Base-by-base conservation (phyloP, 1,140 invertebrate genomes). In the Drosophila navojoa region DNA sequence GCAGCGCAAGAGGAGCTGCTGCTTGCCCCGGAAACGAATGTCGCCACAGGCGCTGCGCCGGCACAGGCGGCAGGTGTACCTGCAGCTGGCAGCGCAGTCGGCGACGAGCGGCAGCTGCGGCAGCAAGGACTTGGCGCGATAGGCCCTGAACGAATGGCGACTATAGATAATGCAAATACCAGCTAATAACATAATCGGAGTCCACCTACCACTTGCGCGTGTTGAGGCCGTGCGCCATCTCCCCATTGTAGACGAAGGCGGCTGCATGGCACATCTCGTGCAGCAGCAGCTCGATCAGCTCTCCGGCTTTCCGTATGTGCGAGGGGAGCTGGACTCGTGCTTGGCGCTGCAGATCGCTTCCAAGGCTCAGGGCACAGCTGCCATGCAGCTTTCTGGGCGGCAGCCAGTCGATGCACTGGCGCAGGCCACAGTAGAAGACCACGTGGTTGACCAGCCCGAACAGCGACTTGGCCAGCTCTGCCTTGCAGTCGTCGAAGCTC, bases 231-330 rank as follows among this genome's bases (percentile, higher is more conserved):
- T 53, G 50, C n/a, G 27, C 27, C 3, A 27, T 32, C 16, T 53
- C 50, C 1, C 50, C 50, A 32, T 16, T 32, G 27, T 32, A 53
- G n/a, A 32, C 4, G 11, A 32, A 53, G 7, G 50, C 50, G 6
- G 50, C 50, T 13, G 50, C 50, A n/a, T 53, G 50, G 27, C 50
- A 53, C 50, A 53, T 53, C 27, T 53, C 27, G 9, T 53, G 50
- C 9, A 53, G 27, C 27, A 53, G 15, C n/a, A 27, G 32, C 4
- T 32, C 27, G 27, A 27, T 4, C 4, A 27, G 27, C 27, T 27
- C 27, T 0, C 27, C 15, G 1, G 27, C 1, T 0, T 35, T 4
- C 5, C 29, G 4, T 0, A 54, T 54, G 11, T 35, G 27, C 10
- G 4, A 2, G 9, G 29, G 16, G 15, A 54, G 52, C 15, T 19